phyloP scores from a whole-genome alignment of 1,140 invertebrate genomes.

The Drosophila triauraria region DNA sequence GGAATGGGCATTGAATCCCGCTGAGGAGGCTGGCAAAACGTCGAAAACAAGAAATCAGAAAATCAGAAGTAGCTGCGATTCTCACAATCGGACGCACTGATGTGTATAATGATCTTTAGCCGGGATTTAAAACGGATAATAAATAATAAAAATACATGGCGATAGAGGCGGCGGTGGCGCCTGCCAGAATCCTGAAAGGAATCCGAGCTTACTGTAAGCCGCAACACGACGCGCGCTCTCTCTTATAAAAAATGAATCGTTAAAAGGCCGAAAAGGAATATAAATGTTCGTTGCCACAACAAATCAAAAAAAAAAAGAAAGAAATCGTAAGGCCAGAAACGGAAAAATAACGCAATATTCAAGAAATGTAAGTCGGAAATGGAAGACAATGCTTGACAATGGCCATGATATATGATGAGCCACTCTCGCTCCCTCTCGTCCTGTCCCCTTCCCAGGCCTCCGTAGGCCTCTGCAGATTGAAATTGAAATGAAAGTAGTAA shows the following conservation, averaged over 20 bases:
- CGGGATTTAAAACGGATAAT: constrained; percentile 83
- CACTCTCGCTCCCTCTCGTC: background rate
- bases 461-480: constrained; percentile 38
- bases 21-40: constrained; percentile 54
- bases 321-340: constrained; percentile 35
- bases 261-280: constrained; percentile 80
- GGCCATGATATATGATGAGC: constrained; percentile 69
- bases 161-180: constrained; percentile 24
- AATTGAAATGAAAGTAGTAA: constrained; percentile 37
- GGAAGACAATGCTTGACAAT: constrained; percentile 62
- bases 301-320: constrained; percentile 61
- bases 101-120: constrained; percentile 84
- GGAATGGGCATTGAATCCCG: constrained; percentile 5
- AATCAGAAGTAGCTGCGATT: constrained; percentile 82
- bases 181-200: constrained; percentile 27
- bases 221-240: background rate
- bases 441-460: background rate
- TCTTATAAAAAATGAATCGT: constrained; percentile 81
- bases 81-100: constrained; percentile 82
- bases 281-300: constrained; percentile 75
- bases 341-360: constrained; percentile 58
- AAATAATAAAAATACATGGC: constrained; percentile 82
- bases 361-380: constrained; percentile 54
- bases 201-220: constrained; percentile 69
- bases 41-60: constrained; percentile 81